Evolutionary conservation across 2,797 vertebrate genomes (phyloP), one percentile per base, ranked within the genome.

Genomic region (Amniataba percoides): DNA sequence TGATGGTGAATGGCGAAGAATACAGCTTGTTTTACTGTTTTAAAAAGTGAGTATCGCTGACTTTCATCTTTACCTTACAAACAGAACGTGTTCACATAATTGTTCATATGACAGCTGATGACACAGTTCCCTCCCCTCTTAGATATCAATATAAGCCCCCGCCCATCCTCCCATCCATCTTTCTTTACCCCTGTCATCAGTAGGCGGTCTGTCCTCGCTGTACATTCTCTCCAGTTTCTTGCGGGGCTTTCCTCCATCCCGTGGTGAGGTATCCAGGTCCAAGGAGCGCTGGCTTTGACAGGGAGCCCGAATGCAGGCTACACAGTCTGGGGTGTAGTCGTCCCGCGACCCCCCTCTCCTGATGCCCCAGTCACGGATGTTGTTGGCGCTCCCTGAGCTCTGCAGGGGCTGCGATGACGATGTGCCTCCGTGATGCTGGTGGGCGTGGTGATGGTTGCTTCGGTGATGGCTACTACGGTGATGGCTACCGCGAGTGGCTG

Each of bases 141-240:
- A 4, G 5, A 39, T 18, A 23, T 72, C 11, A 43, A 45, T 45
- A n/a, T 34, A 66, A 25, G 4, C 21, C 13, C 13, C 51, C 36
- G 7, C 19, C 7, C 1, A 42, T 52, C 12, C 45, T 3, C 23
- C 13, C 7, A 52, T 57, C 34, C 15, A 10, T 80, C 7, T 23
- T 5, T 74, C 11, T 63, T 80, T 80, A 94, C 86, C 93, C 77
- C 73, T 86, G 61, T 91, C 93, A 82, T 96, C 81, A 92, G 95
- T 95, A 14, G 97, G 83, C 3, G 88, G 93, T 13, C 95, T 94
- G 71, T 99, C 98, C 0, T 99, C 96, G 1, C 98, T 99, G 86
- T 96, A 96, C 96, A 98, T 97, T 90, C 98, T 95, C 94, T 99
- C 97, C 89, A 99, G 95, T 89, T 97, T 97, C 82, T 97, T 98